Evolutionary conservation across 2,888 invertebrate species (phyloP).

Genomic region (Stramonita haemastoma): DNA sequence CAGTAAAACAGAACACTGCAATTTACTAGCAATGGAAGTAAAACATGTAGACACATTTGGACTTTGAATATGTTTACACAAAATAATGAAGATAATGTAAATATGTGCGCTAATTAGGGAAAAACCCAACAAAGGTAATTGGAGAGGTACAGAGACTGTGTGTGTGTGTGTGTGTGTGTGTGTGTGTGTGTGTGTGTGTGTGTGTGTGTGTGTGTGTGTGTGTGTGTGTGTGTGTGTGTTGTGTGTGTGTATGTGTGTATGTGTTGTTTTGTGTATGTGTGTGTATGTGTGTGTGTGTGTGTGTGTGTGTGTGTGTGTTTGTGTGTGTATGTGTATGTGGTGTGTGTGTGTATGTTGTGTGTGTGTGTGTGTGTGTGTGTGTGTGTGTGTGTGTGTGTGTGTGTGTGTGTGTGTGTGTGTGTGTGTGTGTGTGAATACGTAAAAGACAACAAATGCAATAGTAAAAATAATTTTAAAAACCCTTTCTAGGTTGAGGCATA

Average conservation of each 20-base stretch:
- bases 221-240: constrained; percentile 6
- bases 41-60: neutral
- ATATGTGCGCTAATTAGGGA: neutral
- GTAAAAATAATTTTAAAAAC: no score
- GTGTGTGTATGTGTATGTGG: no score
- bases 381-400: neutral
- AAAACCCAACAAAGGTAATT: no score
- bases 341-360: neutral
- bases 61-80: neutral
- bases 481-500: no score
- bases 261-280: no score
- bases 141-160: no score
- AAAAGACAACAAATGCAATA: no score
- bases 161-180: constrained; percentile 20
- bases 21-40: neutral
- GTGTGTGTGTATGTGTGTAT: no score
- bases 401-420: constrained; percentile 10
- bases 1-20: neutral
- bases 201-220: constrained; percentile 12
- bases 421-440: no score
- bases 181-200: constrained; percentile 7
- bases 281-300: no score
- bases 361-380: neutral
- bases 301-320: no score
- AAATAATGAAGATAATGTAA: neutral